Base-by-base conservation (phyloP, 2,888 invertebrate species). In the Cryptus armator region DNA sequence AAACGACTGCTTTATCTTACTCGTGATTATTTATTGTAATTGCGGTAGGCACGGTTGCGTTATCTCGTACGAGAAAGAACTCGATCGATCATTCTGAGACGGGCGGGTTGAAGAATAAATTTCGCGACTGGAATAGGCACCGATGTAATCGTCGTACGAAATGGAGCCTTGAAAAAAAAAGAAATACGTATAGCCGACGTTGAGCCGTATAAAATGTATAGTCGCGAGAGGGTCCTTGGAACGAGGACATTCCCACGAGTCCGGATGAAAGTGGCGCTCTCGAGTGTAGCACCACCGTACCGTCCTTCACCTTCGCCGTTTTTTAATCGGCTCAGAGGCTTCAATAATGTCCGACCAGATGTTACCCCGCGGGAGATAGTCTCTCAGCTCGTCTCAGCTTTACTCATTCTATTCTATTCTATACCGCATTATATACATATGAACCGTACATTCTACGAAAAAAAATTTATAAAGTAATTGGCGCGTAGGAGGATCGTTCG, bases 321-420 rank as follows among this genome's bases (percentile, higher is more conserved):
- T 37, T 77, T 83, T 79, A 83, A 83, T 83, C 83, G 78, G 83
- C 78, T 72, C 68, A 51, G 53, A 79, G 43, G 67, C 74, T 68
- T 74, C 71, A 74, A 74, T 79, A 83, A 79, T 68, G 74, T 79
- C 46, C 78, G 62, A 70, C 59, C 68, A 74, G 74, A 68, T 83
- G 74, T 74, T 79, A 62, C 74, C 62, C 44, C 68, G 48, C 62
- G 62, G 19, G 48, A 59, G 48, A 67, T 62, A 74, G 46, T 46
- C 62, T 46, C 62, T 46, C 74, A 46, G n/a, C 44, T 74, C 74
- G 62, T 62, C 29, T 59, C 62, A 44, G 71, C 59, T 72, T 44
- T 16, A 10, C 29, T 32, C 29, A 24, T 24, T 24, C 24, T 32
- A 14, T 62, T 32, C 29, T 32, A 14, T 62, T 29, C 29, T 32